phyloP scores from a whole-genome alignment of 1,140 invertebrate species.

The Dendrolimus punctatus region DNA sequence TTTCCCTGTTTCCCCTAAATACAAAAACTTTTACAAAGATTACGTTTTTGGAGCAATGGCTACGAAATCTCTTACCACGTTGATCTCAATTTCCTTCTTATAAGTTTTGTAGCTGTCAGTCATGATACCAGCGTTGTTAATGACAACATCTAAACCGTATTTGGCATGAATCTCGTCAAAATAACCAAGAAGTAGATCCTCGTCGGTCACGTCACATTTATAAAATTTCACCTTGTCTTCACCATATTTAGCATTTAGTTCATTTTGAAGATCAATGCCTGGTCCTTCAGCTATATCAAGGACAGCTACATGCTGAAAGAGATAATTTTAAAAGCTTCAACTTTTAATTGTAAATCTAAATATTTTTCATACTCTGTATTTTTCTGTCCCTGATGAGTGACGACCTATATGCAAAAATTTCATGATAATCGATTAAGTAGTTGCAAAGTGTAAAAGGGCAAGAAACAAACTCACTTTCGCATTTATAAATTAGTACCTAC shows the following conservation, averaged over 20 bases:
- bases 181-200: conserved; percentile 20
- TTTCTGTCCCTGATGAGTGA: too few species aligned
- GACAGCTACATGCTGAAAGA: conserved; percentile 38
- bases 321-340: background rate
- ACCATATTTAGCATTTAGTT: conserved; percentile 36
- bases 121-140: conserved; percentile 77
- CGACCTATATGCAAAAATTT: too few species aligned
- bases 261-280: conserved; percentile 26
- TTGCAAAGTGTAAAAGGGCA: too few species aligned
- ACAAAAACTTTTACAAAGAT: background rate
- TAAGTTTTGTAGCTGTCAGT: conserved; percentile 22
- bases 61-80: conserved; percentile 39
- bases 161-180: conserved; percentile 32
- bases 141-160: conserved; percentile 75
- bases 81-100: conserved; percentile 43
- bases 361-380: too few species aligned
- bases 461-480: too few species aligned
- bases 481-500: too few species aligned
- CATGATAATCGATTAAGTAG: too few species aligned
- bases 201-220: conserved; percentile 39
- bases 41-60: too few species aligned
- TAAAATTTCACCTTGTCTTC: conserved; percentile 34
- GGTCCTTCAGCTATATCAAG: conserved; percentile 31
- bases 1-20: background rate
- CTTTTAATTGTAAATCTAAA: too few species aligned